A percentile compares a stretch with the other conserved stretches of the same genome.
phyloP scores from a whole-genome alignment of 1,140 invertebrate species.

The Drosophila burlai region DNA sequence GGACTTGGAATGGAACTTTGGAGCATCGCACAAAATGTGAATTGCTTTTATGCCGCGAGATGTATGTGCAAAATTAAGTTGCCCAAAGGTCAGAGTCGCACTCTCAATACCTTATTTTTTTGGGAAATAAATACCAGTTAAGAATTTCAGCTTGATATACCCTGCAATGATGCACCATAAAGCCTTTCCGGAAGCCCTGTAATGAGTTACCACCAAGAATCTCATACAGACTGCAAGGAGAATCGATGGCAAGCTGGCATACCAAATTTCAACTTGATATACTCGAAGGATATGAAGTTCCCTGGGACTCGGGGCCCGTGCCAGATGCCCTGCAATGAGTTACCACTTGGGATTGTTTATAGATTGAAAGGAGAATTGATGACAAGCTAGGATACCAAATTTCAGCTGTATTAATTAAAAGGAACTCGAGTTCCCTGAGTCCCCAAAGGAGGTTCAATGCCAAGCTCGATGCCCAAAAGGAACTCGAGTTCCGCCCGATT shows the following conservation, averaged over 20 bases:
- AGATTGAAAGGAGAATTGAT: no score
- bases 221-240: background rate
- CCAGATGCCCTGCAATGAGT: background rate
- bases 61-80: constrained; percentile 11
- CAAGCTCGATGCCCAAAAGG: background rate
- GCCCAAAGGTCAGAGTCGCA: constrained; percentile 1
- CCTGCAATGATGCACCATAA: background rate
- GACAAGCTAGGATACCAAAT: no score
- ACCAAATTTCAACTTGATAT: background rate
- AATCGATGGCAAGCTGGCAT: background rate
- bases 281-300: background rate
- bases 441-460: background rate
- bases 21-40: constrained; percentile 32
- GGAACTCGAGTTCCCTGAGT: no score
- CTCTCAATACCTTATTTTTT: background rate
- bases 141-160: background rate
- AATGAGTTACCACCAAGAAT: background rate
- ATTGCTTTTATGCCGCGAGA: constrained; percentile 13
- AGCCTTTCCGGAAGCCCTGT: background rate
- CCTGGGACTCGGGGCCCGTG: background rate
- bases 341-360: no score
- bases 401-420: no score
- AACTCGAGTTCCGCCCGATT: background rate
- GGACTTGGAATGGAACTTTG: constrained; percentile 30
- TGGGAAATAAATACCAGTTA: background rate